Conservation (phyloP, 2,797 vertebrate species). For the Tauraco hartlaubi region DNA sequence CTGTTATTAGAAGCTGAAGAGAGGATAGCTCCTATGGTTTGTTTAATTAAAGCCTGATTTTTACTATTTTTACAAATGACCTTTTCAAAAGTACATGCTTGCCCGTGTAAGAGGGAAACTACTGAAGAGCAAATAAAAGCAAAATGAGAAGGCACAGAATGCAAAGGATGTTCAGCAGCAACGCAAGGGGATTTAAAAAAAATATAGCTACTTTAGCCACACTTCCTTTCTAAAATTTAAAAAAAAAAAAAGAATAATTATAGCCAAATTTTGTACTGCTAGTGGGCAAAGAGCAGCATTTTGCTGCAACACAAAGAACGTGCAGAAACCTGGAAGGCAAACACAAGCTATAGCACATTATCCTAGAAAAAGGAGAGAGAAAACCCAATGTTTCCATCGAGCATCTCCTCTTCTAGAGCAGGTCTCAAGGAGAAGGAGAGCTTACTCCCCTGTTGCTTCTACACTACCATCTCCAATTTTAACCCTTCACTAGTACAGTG, state of each 20-base stretch:
- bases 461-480: background rate
- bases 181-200: background rate
- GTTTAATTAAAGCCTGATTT: constrained; percentile 8
- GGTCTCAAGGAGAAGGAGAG: background rate
- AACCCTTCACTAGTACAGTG: background rate
- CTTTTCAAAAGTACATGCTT: background rate
- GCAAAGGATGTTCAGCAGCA: background rate
- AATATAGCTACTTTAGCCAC: background rate
- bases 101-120: background rate
- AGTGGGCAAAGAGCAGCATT: background rate
- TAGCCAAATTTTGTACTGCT: background rate
- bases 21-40: background rate
- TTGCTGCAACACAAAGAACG: background rate
- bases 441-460: background rate
- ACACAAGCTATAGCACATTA: background rate
- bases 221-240: background rate
- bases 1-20: background rate
- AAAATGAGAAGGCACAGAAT: background rate
- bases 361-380: background rate
- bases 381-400: background rate
- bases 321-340: background rate
- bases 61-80: background rate
- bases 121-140: background rate
- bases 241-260: background rate
- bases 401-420: background rate